Base-by-base conservation (phyloP, 2,113 vertebrate species). In the Oryzias javanicus region DNA sequence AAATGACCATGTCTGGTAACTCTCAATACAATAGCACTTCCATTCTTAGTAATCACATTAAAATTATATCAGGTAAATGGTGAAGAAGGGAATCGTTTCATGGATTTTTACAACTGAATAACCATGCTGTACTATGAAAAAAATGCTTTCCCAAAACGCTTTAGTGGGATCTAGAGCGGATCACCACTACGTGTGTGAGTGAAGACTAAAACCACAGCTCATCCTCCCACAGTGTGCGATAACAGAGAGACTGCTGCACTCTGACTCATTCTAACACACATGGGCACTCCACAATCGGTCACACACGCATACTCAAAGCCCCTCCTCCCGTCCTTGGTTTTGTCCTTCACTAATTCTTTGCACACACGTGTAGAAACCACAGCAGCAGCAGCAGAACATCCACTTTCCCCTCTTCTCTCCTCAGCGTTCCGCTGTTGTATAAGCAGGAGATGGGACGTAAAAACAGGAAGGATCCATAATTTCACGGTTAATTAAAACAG, bases 401-500 rank as follows among this genome's bases (percentile, higher is more conserved):
- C 16, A 17, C 22, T 50, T 24, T 62, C 46, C 41, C 10, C 18
- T 22, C 42, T 24, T 14, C 19, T n/a, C 19, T 46, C 49, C 46
- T 46, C 42, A 60, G 8, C 51, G 56, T 62, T 61, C 62, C 56
- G 52, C 19, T 14, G 14, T 49, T 45, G 49, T 40, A 75, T 76
- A 59, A 67, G 12, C 56, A 50, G 65, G 16, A 70, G 65, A 68
- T 56, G 63, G 64, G 55, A 68, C 19, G 18, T 25, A 45, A 55
- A 73, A 60, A 16, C 17, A 18, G 52, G 67, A 42, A 47, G 49
- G 58, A 57, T 47, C 25, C 22, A 70, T 72, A 41, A 81, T 72
- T 81, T 74, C 69, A 82, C 27, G 64, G 27, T 77, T 76, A 80
- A 86, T 86, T 81, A 84, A 75, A 80, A 75, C 58, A 55, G 61